phyloP scores from a whole-genome alignment of 92 coral and sea anemone genomes.

The Montipora capitata region DNA sequence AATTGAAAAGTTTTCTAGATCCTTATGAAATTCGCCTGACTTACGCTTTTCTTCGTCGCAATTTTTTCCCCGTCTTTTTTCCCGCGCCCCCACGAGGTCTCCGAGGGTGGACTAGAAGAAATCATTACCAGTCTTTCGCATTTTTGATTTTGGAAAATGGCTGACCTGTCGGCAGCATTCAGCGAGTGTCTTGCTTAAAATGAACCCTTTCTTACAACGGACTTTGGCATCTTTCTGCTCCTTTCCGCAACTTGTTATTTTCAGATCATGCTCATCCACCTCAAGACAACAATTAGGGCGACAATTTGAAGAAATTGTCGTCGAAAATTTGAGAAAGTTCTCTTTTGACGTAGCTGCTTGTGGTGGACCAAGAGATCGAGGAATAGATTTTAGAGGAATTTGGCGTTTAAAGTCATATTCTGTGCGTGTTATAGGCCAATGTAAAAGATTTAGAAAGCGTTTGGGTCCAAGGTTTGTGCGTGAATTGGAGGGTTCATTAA shows the following conservation, averaged over 20 bases:
- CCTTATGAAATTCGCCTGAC: background rate
- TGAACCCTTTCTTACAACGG: slow-evolving; percentile 2
- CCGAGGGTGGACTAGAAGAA: background rate
- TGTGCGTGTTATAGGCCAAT: slow-evolving; percentile 79
- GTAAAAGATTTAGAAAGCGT: slow-evolving; percentile 77
- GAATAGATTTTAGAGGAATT: slow-evolving; percentile 84
- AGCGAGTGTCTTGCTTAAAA: background rate
- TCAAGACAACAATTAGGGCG: slow-evolving; percentile 62
- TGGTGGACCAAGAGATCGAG: slow-evolving; percentile 88
- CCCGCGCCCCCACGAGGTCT: background rate
- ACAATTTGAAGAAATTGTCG: slow-evolving; percentile 73
- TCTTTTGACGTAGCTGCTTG: slow-evolving; percentile 70
- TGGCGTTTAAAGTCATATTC: slow-evolving; percentile 71
- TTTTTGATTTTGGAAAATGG: background rate
- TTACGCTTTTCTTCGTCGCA: background rate
- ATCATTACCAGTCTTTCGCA: background rate
- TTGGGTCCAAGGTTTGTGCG: slow-evolving; percentile 82
- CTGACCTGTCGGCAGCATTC: too few species aligned
- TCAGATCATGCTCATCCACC: slow-evolving; percentile 18
- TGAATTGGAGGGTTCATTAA: slow-evolving; percentile 82
- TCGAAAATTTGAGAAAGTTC: slow-evolving; percentile 52
- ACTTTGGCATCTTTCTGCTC: background rate
- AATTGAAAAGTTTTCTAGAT: background rate
- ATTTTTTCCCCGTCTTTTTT: too few species aligned
- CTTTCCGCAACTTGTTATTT: background rate